These are phyloP conservation scores for Formica aserva DNA, from an alignment of 2,888 invertebrate species.

Conservation along the genomic window DNA sequence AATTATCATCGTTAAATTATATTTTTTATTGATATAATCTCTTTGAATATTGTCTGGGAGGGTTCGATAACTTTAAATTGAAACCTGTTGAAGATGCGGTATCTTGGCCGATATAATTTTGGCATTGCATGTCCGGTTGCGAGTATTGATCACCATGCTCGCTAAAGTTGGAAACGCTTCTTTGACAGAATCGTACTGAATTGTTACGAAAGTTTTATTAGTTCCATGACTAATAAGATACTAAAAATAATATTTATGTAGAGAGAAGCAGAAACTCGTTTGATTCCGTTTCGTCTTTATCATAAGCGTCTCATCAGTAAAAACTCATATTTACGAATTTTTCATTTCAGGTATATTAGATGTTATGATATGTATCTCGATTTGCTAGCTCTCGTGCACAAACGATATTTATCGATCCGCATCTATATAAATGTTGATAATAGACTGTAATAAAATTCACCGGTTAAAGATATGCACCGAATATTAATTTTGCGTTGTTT, in stretches of 20 bases:
- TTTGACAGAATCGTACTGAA: constrained; percentile 34
- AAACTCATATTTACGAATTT: constrained; percentile 17
- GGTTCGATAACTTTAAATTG: constrained; percentile 10
- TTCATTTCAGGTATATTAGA: constrained; percentile 24
- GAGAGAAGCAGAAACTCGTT: constrained; percentile 28
- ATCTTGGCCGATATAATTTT: constrained; percentile 16
- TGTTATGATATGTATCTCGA: constrained; percentile 6
- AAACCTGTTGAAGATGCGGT: constrained; percentile 60
- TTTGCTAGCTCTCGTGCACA: not conserved
- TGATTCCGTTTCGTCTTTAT: constrained; percentile 5
- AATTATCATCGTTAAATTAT: not conserved
- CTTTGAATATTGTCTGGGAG: constrained; percentile 7
- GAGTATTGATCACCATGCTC: constrained; percentile 36
- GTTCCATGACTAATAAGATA: not conserved
- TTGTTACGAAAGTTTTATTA: constrained; percentile 38
- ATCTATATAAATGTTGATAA: too few species aligned
- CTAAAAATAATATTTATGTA: constrained; percentile 44
- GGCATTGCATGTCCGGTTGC: constrained; percentile 7
- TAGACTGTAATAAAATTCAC: too few species aligned
- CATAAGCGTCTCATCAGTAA: not conserved
- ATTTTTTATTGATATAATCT: constrained; percentile 7
- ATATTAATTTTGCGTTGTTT: not conserved
- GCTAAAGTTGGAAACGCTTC: not conserved
- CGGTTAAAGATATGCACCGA: not conserved
- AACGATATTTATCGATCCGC: constrained; percentile 14